Base-by-base conservation (phyloP, 1,140 invertebrate species). In the Gonatopus flavifemur region DNA sequence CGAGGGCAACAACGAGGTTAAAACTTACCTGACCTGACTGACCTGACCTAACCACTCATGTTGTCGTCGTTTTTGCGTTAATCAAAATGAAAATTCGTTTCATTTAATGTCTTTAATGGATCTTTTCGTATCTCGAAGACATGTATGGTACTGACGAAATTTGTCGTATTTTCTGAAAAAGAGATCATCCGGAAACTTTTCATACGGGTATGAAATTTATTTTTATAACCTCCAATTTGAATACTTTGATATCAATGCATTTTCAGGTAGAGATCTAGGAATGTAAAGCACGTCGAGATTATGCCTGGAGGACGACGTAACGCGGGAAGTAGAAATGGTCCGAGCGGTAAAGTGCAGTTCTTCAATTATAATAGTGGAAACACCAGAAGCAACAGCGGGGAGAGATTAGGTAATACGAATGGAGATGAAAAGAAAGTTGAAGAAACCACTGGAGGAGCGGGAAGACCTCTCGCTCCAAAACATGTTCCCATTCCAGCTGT, bases 401-500 rank as follows among this genome's bases (percentile, higher is more conserved):
- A 62, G 12, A 53, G 57, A 31, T 19, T 32, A 25, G 8, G 52
- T 40, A 44, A 36, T 6, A 48, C 37, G 52, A 31, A 42, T 12
- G 42, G 40, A 3, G 74, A 76, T 5, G 74, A 77, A 3, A 76
- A 69, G 42, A 72, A 66, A 12, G 37, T 55, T 16, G 54, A 60
- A 0, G 74, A 78, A 9, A 33, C 45, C n/a, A 50, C 45, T 3
- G 37, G 57, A 18, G 62, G 52, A 24, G 54, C 57, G 19, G 33
- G 7, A 4, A 52, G 38, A 20, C 31, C 67, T 2, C 41, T 73
- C 12, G 66, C 79, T 55, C 89, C 89, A 0, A 92, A 90, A 70
- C 91, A 94, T 68, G 86, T 93, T 60, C 88, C 89, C 22, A 86
- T 95, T 61, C 94, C 94, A 12, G 85, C 88, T 32, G 87, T 94